Base-by-base conservation (phyloP, 2,797 vertebrate genomes). In the Poecilia wingei region DNA sequence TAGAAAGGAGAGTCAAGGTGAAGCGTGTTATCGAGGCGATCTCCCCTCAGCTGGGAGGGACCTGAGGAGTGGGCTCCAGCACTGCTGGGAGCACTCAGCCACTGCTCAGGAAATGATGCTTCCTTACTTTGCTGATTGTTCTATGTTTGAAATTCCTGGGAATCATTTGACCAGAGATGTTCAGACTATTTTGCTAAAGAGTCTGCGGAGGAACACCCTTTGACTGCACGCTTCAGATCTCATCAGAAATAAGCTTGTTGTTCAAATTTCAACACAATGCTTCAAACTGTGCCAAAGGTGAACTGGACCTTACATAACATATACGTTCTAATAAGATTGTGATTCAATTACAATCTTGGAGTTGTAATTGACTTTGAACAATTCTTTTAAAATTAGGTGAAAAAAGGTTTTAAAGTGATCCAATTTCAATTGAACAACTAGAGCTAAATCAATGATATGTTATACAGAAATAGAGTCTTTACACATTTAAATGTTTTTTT, bases 71-170 rank as follows among this genome's bases (percentile, higher is more conserved):
- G 80, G 87, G 75, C 46, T 89, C 78, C 81, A 86, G 84, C 84
- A 51, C 68, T 47, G 55, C 45, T 61, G 81, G 72, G 74, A 76
- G 28, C 3, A 16, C 74, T 72, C 69, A 73, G 49, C 25, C 68
- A 10, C 72, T 2, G 4, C 25, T 83, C 92, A 95, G 93, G 93
- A 95, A 95, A 95, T 93, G 13, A 92, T 75, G 79, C 83, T 90
- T 92, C 89, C 86, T 82, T 77, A n/a, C 86, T 87, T 78, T 84
- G 55, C 68, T 84, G 81, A 95, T 94, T 94, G 90, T 94, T 90
- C 92, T 94, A 93, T 92, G 88, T 95, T 90, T 90, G 61, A 77
- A 79, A 92, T 91, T 92, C 88, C 90, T 80, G 39, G 59, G 87
- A 76, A 87, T 92, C 73, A 84, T 47, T 71, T 18, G 84, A 46